phyloP scores from a whole-genome alignment of 2,113 vertebrate genomes.

The Formicarius rufipectus region DNA sequence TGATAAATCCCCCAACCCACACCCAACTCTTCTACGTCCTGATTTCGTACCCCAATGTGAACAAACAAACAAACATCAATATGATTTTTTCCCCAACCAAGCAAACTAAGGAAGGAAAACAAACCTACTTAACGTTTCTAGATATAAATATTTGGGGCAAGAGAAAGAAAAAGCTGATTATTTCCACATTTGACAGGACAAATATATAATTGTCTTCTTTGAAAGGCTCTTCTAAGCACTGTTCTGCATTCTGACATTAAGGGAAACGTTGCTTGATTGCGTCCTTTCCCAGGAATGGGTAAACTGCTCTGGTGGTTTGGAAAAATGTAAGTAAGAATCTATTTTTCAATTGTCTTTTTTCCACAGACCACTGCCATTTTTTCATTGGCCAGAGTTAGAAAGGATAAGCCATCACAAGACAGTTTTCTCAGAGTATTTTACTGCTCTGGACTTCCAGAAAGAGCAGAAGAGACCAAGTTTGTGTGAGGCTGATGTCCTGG shows the following conservation, averaged over 20 bases:
- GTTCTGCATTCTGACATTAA: not conserved
- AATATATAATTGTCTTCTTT: not conserved
- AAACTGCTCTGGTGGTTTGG: slow-evolving; percentile 26
- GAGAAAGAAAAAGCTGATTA: not conserved
- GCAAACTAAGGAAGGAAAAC: not conserved
- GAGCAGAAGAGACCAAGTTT: not conserved
- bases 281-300: not conserved
- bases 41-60: not conserved
- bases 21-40: not conserved
- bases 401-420: not conserved
- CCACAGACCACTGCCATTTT: not conserved
- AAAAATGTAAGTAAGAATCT: not conserved
- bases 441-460: not conserved
- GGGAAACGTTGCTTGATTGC: not conserved
- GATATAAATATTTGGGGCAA: not conserved
- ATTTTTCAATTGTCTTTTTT: slow-evolving; percentile 12
- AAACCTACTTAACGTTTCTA: not conserved
- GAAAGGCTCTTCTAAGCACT: not conserved
- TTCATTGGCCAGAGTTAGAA: not conserved
- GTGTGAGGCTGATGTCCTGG: not conserved
- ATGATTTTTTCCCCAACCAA: not conserved
- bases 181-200: not conserved
- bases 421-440: not conserved
- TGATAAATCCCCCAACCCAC: not conserved
- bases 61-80: not conserved